These are phyloP conservation scores for Megalonaias nervosa DNA, from an alignment of 1,140 invertebrate species.

Conservation along the genomic window DNA sequence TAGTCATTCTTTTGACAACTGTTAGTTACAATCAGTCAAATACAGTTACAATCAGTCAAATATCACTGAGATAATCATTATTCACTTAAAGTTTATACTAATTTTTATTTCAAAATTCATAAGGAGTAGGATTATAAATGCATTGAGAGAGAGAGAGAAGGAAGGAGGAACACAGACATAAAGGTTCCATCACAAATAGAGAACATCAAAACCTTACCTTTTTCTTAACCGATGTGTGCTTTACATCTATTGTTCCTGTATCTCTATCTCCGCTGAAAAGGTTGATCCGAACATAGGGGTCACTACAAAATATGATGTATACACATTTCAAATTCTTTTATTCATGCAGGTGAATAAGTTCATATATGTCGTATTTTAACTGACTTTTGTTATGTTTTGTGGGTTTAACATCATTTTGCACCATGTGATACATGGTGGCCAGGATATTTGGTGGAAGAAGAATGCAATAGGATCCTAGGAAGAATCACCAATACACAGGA, in stretches of 20 bases:
- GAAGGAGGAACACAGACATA: background rate
- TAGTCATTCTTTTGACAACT: background rate
- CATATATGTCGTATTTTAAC: background rate
- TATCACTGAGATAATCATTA: background rate
- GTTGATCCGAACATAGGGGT: slow-evolving; percentile 96
- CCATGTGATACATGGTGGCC: too few relatives aligned
- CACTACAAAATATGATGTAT: slow-evolving; percentile 77
- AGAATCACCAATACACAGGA: too few relatives aligned
- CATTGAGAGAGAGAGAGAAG: background rate
- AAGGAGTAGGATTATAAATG: too few relatives aligned
- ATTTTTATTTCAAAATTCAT: background rate
- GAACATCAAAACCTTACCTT: slow-evolving; percentile 77
- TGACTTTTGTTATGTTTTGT: background rate
- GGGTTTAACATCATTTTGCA: too few relatives aligned
- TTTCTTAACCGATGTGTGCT: slow-evolving; percentile 96
- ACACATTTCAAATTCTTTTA: background rate
- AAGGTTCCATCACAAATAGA: background rate
- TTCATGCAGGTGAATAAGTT: background rate
- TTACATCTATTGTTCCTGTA: slow-evolving; percentile 83
- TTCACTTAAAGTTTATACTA: background rate
- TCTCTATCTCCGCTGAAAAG: slow-evolving; percentile 82
- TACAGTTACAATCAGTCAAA: background rate
- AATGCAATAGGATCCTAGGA: too few relatives aligned
- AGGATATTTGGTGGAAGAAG: too few relatives aligned
- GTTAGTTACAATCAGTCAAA: background rate